These are phyloP conservation scores for Aegithalos caudatus DNA, from an alignment of 2,113 vertebrate species.

Conservation along the genomic window DNA sequence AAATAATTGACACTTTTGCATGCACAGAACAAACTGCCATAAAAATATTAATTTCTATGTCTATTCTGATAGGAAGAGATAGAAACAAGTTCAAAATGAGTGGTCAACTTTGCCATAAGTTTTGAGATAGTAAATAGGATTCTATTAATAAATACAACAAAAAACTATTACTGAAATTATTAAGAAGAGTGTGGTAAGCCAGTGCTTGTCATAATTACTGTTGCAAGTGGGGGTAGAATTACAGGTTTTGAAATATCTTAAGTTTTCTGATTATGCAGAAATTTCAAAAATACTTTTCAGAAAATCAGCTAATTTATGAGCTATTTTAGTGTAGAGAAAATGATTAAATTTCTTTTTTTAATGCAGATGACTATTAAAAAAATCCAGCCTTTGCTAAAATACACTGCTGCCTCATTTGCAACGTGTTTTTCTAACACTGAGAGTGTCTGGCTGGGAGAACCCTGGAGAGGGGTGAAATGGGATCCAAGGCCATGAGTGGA, in stretches of 20 bases:
- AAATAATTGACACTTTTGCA: slow-evolving; percentile 11
- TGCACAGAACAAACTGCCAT: not conserved
- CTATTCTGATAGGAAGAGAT: not conserved
- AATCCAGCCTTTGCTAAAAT: not conserved
- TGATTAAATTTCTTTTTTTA: not conserved
- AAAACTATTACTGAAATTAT: not conserved
- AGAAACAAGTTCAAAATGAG: not conserved
- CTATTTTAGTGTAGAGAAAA: not conserved
- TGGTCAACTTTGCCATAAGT: not conserved
- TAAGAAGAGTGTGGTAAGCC: not conserved
- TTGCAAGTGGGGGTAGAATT: not conserved
- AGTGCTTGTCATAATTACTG: not conserved
- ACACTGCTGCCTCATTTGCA: not conserved
- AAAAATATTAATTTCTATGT: slow-evolving; percentile 11
- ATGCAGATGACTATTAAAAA: not conserved
- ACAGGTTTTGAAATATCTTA: not conserved
- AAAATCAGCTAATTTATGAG: not conserved
- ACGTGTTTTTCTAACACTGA: not conserved
- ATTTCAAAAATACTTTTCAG: not conserved
- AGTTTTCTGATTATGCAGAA: not conserved
- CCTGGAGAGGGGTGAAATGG: fast-evolving
- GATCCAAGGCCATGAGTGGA: fast-evolving
- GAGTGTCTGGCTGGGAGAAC: not conserved
- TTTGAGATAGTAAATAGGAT: not conserved
- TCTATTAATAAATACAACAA: not conserved